Percentiles rank a stretch among this genome's conserved stretches.
These are phyloP conservation scores for Melanotaenia nigrans DNA, from an alignment of 2,797 vertebrate species.

Conservation along the genomic window DNA sequence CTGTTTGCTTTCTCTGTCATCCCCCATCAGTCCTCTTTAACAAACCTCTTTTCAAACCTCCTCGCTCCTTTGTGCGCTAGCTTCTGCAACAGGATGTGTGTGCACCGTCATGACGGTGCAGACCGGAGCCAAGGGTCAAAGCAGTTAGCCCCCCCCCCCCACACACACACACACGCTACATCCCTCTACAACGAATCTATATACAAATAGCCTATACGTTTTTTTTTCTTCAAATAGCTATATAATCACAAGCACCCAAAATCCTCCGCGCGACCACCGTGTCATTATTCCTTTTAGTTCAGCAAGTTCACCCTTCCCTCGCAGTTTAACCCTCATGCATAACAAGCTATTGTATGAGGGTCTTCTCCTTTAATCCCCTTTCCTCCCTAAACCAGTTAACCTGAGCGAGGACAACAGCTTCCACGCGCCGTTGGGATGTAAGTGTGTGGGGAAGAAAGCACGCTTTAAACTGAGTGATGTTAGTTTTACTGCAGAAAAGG, in stretches of 20 bases:
- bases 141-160: constrained; percentile 38
- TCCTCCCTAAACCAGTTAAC: constrained; percentile 3
- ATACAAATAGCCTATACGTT: constrained; percentile 2
- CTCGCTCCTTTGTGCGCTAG: constrained; percentile 72
- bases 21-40: constrained; percentile 72
- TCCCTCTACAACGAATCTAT: neutral
- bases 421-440: constrained; percentile 8
- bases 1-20: constrained; percentile 70
- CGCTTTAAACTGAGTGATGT: neutral
- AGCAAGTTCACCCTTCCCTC: neutral
- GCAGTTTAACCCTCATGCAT: neutral
- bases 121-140: constrained; percentile 75
- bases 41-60: constrained; percentile 64
- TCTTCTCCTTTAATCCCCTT: constrained; percentile 6
- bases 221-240: neutral
- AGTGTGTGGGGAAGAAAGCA: neutral
- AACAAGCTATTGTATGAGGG: neutral
- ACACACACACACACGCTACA: neutral
- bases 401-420: constrained; percentile 5
- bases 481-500: neutral
- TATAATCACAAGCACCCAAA: neutral
- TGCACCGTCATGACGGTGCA: constrained; percentile 58
- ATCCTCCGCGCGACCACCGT: neutral
- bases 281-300: neutral
- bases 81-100: constrained; percentile 69